These are phyloP conservation scores for Plemyria rubiginata DNA, from an alignment of 2,888 invertebrate species.

Conservation along the genomic window DNA sequence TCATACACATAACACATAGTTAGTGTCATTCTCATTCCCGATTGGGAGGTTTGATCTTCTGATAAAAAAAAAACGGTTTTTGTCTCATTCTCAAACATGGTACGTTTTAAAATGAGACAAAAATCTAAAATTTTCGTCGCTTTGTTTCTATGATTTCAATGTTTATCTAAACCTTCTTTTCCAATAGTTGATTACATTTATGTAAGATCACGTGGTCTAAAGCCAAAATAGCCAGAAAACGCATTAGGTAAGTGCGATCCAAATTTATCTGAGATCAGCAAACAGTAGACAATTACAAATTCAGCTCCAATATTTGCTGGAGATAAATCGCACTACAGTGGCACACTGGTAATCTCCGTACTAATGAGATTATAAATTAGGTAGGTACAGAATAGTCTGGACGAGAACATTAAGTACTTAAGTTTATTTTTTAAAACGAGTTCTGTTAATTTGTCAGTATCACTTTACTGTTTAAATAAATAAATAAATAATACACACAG, in stretches of 20 bases:
- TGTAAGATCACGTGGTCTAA: conserved; percentile 21
- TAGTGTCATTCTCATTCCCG: no score
- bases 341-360: conserved; percentile 60
- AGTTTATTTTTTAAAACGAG: neutral
- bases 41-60: no score
- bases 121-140: no score
- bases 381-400: conserved; percentile 31
- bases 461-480: no score
- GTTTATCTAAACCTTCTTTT: neutral
- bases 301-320: conserved; percentile 74
- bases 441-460: neutral
- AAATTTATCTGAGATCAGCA: conserved; percentile 69
- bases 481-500: no score
- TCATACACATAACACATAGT: no score
- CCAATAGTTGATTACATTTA: conserved; percentile 3
- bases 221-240: conserved; percentile 44
- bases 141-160: no score
- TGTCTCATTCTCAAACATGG: no score
- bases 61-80: no score
- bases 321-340: conserved; percentile 74
- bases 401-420: conserved; percentile 27
- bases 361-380: conserved; percentile 51
- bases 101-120: no score
- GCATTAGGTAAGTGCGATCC: conserved; percentile 54
- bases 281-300: conserved; percentile 74